These are phyloP conservation scores for Pantherophis vulpinus DNA, from an alignment of 2,797 vertebrate species.

Conservation along the genomic window DNA sequence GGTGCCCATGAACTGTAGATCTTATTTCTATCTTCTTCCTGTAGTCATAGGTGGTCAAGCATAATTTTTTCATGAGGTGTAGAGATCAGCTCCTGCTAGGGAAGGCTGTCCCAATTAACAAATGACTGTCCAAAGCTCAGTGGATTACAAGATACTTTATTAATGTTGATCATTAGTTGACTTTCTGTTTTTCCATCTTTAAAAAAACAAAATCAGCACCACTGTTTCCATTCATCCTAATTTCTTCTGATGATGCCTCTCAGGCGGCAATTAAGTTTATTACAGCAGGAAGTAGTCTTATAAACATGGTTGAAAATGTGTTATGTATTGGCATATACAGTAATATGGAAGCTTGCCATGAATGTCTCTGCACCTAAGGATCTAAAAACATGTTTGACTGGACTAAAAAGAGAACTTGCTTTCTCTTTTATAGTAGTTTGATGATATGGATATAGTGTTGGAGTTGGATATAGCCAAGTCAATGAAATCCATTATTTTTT, in stretches of 20 bases:
- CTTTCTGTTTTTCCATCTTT: neutral
- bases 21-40: neutral
- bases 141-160: neutral
- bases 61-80: neutral
- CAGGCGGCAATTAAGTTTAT: neutral
- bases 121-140: too few species aligned
- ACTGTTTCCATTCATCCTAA: neutral
- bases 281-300: neutral
- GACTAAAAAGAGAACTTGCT: neutral
- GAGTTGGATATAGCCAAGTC: neutral
- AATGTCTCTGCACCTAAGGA: neutral
- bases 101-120: neutral
- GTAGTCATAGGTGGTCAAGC: neutral
- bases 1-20: neutral
- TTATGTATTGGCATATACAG: neutral
- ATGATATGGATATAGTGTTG: conserved; percentile 5
- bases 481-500: conserved; percentile 45
- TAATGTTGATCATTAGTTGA: neutral
- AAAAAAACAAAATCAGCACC: too few species aligned
- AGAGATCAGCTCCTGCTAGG: neutral
- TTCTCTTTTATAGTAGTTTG: conserved; percentile 25
- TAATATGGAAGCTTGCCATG: too few species aligned
- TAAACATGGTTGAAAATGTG: neutral
- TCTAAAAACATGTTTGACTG: neutral
- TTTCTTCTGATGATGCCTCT: neutral